Evolutionary conservation across 2,113 vertebrate species (phyloP), one percentile per base, ranked within the genome.

Genomic region (Embiotoca jacksoni): DNA sequence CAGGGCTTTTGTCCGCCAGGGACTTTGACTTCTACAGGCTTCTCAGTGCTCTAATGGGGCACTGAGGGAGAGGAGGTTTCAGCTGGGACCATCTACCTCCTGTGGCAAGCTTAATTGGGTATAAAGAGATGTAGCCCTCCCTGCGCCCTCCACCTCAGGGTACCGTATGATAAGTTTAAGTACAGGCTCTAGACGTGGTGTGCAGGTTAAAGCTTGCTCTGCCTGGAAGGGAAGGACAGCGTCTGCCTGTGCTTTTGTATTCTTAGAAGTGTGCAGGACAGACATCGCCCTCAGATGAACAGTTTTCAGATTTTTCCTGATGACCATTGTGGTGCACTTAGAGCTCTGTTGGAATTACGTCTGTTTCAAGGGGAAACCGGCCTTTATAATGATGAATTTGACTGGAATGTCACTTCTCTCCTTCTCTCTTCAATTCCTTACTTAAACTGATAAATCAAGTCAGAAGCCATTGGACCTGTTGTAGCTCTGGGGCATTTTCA

Each of bases 1-100:
- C 90, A 87, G 73, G 71, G 88, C 82, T 88, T 92, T 79, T 62
- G 70, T 89, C 75, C 90, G 23, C 86, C 66, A 73, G 92, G 90
- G 91, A 93, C 62, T 67, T 46, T 2, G 73, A 32, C 74, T 89
- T 92, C 88, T 73, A 54, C 81, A 44, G 87, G 72, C 87, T 89
- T 92, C 92, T 90, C 87, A 85, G 76, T 56, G 33, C 89, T 89
- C 75, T 95, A 95, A 95, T 94, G 92, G 93, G 89, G 90, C 92
- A 90, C 81, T 79, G 52, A 88, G 93, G 94, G 93, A 93, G 80
- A 72, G 33, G 70, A 55, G 82, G 84, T 73, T 85, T 78, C 84
- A 90, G 85, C 53, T 60, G 63, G 63, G 90, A 89, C 85, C 47
- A 53, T 77, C 80, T 76, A 76, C 84, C 89, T 90, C 83, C 84